Evolutionary conservation across 2,888 invertebrate genomes (phyloP), one percentile per base, ranked within the genome.

Genomic region (Syrista parreyssii): DNA sequence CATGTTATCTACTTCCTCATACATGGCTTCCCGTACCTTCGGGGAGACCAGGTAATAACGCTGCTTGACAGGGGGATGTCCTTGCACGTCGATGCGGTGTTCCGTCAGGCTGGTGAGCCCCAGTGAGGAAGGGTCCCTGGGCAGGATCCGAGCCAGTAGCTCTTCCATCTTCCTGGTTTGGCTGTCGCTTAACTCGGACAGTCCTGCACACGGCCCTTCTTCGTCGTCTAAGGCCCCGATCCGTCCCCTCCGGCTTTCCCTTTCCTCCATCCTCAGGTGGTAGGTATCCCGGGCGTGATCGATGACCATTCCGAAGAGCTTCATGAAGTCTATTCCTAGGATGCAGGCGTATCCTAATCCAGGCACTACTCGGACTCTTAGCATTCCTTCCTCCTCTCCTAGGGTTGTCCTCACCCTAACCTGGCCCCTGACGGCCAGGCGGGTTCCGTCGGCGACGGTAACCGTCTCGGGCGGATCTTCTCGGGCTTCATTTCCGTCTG

Each of bases 1-100:
- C 89, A 90, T 90, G 3, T 85, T 74, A 35, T 89, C 86, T 3
- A 89, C 82, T 75, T 88, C 88, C 12, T 32, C 40, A 30, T 79
- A 33, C 68, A 81, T 81, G 0, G 72, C 55, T 40, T 79, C 68
- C 4, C 74, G 75, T 0, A 79, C 68, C 4, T 77, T 78, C 15
- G 83, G 83, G 1, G 79, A 79, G 1, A 79, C 75, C 9, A 36
- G 78, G 68, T 82, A 82, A 68, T 79, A 78, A 3, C 80, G 68
- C 31, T 84, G 81, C 69, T 80, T 80, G 31, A 81, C 80, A 1
- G 82, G 77, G 3, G 35, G 34, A 4, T 78, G 77, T 4, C 76
- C 77, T 72, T 76, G 76, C 2, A 80, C 76, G 35, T 80, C 78
- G 1, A 80, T 80, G 3, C 35, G 32, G 15, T 76, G 78, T 23